Evolutionary conservation across 2,113 vertebrate species (phyloP), one percentile per base, ranked within the genome.

Genomic region (Paramisgurnus dabryanus): DNA sequence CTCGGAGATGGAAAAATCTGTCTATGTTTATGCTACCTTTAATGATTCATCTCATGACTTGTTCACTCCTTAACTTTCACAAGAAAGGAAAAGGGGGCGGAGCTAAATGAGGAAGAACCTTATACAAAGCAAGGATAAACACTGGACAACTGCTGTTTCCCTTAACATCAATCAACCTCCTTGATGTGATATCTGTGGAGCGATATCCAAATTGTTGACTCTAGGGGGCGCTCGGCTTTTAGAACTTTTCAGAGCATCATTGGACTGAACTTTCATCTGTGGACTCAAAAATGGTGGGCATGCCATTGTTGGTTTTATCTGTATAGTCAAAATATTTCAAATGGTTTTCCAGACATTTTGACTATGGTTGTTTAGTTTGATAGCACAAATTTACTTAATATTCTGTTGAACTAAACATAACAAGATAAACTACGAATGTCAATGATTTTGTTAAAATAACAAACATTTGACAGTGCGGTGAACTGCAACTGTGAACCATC

Each of bases 141-240:
- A 77, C 63, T 50, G 75, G 63, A 53, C 75, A 53, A 9, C 63
- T 66, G 60, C 63, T 66, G 61, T 66, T 77, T 55, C 10, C 53
- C 45, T 66, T 66, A 41, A 3, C 15, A 8, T 5, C 5, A 9
- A 64, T 64, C 53, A 39, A 73, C 40, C 73, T 17, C 55, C n/a
- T 73, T 64, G 60, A 58, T 41, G 66, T 9, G 39, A 43, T 9
- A 66, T 68, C 15, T 34, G 45, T 15, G 40, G 57, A 47, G 8
- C 47, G 61, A 43, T 53, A 10, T 27, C n/a, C 39, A 40, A 58
- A 40, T 15, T 27, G 43, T 61, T 2, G 34, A 57, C 79, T 40
- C 7, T 47, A 81, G 69, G 61, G 66, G 71, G 64, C 47, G 45
- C 71, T 69, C 47, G 49, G 12, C 5, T 68, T 10, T 69, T 50